Evolutionary conservation across 23 tunicate species (phyloP), one percentile per base, ranked within the genome.

Genomic region (Trididemnum miniatum): DNA sequence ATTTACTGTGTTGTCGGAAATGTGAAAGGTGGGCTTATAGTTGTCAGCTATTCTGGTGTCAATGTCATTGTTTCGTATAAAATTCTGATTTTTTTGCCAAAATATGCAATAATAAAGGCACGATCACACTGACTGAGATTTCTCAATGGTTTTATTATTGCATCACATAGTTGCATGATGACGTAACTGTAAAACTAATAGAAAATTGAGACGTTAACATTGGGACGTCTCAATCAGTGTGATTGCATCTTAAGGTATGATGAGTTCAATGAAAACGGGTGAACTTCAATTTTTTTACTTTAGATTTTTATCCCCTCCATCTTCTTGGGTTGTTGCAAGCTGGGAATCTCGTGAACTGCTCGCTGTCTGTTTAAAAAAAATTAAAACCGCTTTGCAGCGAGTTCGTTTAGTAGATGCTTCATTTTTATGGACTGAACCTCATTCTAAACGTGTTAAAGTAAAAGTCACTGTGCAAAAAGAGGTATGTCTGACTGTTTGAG

Each of bases 361-460:
- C n/a, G 89, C 89, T 0, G 79, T 95, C 9, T 90, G 95, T 44
- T 72, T 95, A 59, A 95, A 90, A 65, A 76, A 85, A 86, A 35
- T 95, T 12, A 95, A 95, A 57, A 30, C 89, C 0, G 31, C 96
- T 2, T 51, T 95, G 65, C 85, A 97, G 35, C 64, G 80, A 26
- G 99, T 95, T 31, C 87, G 99, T 0, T 54, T 95, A 37, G 82
- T 87, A 20, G 96, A 90, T 74, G 99, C 99, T 28, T 35, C 88
- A 2, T 95, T 95, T 60, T 82, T 95, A 24, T 95, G 99, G 99
- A 90, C 99, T 7, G 99, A 95, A 59, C 99, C 99, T n/a, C 99
- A 95, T 81, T 95, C 99, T 18, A 91, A 90, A 66, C 60, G 96
- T 80, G 63, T 95, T 33, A 95, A 95, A 80, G 91, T 95, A 0